Base-by-base conservation (phyloP, 2,113 vertebrate genomes). In the Oceanodroma tethys region DNA sequence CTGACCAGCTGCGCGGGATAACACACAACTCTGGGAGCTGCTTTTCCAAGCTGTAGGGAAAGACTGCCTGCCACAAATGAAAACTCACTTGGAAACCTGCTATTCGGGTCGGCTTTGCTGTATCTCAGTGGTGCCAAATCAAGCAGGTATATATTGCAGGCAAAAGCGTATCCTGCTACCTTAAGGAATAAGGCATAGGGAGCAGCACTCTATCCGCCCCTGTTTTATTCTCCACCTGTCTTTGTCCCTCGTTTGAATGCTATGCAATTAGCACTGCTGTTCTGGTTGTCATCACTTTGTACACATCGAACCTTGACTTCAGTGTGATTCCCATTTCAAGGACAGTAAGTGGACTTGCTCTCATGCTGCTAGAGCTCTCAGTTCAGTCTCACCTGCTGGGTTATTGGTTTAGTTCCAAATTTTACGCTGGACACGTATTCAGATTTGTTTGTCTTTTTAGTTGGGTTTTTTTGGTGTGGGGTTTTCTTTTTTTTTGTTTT, bases 101-200 rank as follows among this genome's bases (percentile, higher is more conserved):
- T 48, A 10, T 47, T 47, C 0, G 3, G 36, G 11, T 10, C 15
- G 6, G 11, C 2, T 70, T 65, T 71, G 17, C 38, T 75, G 13
- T 10, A 5, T 30, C 11, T 65, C 48, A 56, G 2, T 0, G 0
- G 16, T 43, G 71, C 27, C 63, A 88, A 56, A 53, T 7, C 11
- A 50, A 84, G n/a, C 32, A 50, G 71, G 26, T 20, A 8, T 7
- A 38, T 20, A 11, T 6, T 56, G 27, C 8, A 68, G 29, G 16
- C 2, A 1, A 62, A 70, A 50, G 20, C 10, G 9, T 34, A 12
- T 81, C 62, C 73, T 73, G 12, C 40, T 55, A 4, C 8, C 4
- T 26, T 38, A 62, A 48, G 29, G 27, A 52, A 16, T 5, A 45
- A 58, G 42, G 17, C 26, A 75, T 17, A 40, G 50, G 36, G 20